phyloP scores from a whole-genome alignment of 2,888 invertebrate species.

The Dryobotodes eremita region DNA sequence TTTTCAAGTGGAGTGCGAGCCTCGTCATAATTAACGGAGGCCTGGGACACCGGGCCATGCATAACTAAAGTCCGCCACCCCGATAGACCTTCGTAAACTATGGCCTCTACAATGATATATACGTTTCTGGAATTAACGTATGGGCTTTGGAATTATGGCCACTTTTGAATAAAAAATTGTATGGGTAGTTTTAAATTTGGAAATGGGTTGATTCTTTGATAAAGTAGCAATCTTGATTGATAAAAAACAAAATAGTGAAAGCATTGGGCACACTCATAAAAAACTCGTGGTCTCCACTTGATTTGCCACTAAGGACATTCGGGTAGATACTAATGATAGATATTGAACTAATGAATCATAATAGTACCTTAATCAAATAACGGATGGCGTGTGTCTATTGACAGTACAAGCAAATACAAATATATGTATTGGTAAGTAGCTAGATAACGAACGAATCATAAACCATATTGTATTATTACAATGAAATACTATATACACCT shows the following conservation, averaged over 20 bases:
- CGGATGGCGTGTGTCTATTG: not conserved
- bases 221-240: not conserved
- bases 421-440: not conserved
- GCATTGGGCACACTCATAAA: accelerated
- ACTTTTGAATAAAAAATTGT: not conserved
- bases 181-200: not conserved
- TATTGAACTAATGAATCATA: not conserved
- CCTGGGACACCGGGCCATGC: constrained; percentile 81
- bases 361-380: constrained; percentile 12
- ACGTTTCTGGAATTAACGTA: constrained; percentile 47
- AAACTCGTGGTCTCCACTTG: accelerated
- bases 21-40: constrained; percentile 87
- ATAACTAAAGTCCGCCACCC: constrained; percentile 82
- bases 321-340: not conserved
- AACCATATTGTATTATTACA: constrained; percentile 12
- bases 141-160: not conserved
- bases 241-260: not conserved
- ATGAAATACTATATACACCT: constrained; percentile 4
- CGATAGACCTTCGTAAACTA: constrained; percentile 79
- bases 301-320: not conserved
- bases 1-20: constrained; percentile 78
- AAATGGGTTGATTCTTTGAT: not conserved
- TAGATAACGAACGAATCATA: not conserved
- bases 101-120: constrained; percentile 62
- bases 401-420: constrained; percentile 4